Conservation (phyloP, 2,113 vertebrate species). For the Nothocercus julius region DNA sequence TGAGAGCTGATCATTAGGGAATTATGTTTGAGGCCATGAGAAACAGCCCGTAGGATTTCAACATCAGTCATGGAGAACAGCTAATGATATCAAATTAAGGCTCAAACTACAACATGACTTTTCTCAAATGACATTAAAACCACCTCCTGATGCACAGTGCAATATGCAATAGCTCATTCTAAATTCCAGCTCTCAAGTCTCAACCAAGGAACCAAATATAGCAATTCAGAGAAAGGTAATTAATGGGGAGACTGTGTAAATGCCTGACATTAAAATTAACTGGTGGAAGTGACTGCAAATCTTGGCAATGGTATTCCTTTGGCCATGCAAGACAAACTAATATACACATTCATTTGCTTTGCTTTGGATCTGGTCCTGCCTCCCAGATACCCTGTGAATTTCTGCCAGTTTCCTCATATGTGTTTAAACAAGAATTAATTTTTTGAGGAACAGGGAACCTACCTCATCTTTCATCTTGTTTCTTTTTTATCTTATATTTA, state of each 20-base stretch:
- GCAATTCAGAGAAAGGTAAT: neutral
- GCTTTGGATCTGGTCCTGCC: neutral
- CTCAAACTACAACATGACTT: constrained; percentile 12
- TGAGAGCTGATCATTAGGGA: neutral
- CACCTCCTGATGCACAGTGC: neutral
- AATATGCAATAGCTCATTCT: neutral
- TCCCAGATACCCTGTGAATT: neutral
- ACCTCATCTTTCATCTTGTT: neutral
- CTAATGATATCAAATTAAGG: constrained; percentile 23
- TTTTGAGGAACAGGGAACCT: neutral
- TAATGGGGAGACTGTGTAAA: neutral
- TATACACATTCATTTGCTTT: neutral
- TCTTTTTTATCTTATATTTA: neutral
- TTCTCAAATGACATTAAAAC: constrained; percentile 27
- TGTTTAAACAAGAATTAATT: neutral
- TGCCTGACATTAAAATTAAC: neutral
- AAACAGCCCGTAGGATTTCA: constrained; percentile 18
- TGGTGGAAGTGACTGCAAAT: neutral
- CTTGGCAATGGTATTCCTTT: neutral
- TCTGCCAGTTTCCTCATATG: neutral
- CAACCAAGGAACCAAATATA: neutral
- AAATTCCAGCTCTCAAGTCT: neutral
- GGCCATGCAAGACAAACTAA: neutral
- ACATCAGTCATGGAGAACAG: constrained; percentile 16
- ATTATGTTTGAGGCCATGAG: constrained; percentile 8